A percentile compares a stretch with the other conserved stretches of the same genome.
These are phyloP conservation scores for Megaceryle torquata DNA, from an alignment of 2,113 vertebrate species.

Conservation along the genomic window DNA sequence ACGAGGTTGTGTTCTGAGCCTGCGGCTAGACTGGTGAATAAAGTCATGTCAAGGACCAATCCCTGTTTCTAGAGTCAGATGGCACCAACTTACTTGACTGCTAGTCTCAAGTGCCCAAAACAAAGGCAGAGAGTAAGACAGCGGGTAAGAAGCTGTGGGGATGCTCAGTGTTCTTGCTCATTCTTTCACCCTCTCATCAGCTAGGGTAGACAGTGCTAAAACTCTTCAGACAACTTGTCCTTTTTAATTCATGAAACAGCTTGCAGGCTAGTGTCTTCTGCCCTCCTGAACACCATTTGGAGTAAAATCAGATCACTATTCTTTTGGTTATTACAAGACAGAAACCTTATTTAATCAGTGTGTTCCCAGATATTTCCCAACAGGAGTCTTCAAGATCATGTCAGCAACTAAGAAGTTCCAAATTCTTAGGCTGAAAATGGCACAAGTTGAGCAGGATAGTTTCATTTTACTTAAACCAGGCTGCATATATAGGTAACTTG, in stretches of 20 bases:
- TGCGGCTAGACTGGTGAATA: not conserved
- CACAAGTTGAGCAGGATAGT: not conserved
- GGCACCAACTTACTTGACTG: not conserved
- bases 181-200: not conserved
- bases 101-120: not conserved
- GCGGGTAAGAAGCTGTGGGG: not conserved
- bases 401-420: not conserved
- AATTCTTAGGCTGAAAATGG: not conserved
- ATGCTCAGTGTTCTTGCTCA: not conserved
- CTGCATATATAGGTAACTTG: not conserved
- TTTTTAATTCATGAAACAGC: not conserved
- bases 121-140: not conserved
- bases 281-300: not conserved
- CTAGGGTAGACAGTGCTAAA: not conserved
- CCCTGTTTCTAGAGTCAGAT: not conserved
- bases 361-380: not conserved
- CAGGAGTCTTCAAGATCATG: not conserved
- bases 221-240: not conserved
- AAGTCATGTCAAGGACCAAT: not conserved
- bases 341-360: not conserved
- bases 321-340: not conserved
- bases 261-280: not conserved
- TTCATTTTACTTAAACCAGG: not conserved
- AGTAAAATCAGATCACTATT: not conserved
- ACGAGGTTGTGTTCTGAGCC: rapidly evolving